Base-by-base conservation (phyloP, 1,140 invertebrate genomes). In the Hyles vespertilio region DNA sequence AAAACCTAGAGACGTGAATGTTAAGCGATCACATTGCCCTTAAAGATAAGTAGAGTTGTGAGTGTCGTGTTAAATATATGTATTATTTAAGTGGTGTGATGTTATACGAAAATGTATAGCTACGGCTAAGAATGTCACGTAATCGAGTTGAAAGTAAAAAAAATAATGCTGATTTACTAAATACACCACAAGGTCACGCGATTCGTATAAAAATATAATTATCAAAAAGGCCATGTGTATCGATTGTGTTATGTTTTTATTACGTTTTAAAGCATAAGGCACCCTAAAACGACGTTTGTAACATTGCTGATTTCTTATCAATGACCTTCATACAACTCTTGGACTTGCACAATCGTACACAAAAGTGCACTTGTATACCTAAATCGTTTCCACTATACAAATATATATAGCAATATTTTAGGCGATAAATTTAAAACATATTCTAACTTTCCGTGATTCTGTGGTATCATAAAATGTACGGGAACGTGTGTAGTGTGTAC, bases 231-330 rank as follows among this genome's bases (percentile, higher is more conserved):
- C n/a, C 46, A n/a, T 48, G 44, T n/a, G 46, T 47, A 4, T 40
- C 34, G 56, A 61, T 61, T 66, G 51, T 49, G 54, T 56, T 67
- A 59, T 57, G 59, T 61, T 61, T 67, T 68, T 68, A 64, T 71
- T 61, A 59, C 59, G 57, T 71, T 48, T 54, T 62, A 62, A 56
- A 48, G 56, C 62, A 63, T 60, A 69, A 67, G 59, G 59, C 60
- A 69, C 62, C n/a, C 62, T 66, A 51, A 63, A 64, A 61, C 61
- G 53, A 52, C 64, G 62, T 56, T 63, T 65, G 63, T 69, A 70
- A 75, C 62, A 70, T 65, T 70, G 67, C 59, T 60, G 72, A 74
- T 80, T 81, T 75, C 80, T 85, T 85, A 85, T 85, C 82, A 77
- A 63, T 68, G 77, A 81, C 80, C 82, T 85, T 85, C 80, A 72